A percentile compares a stretch with the other conserved stretches of the same genome.
Evolutionary conservation across 2,113 vertebrate species (phyloP).

Genomic region (Crotalus helleri): DNA sequence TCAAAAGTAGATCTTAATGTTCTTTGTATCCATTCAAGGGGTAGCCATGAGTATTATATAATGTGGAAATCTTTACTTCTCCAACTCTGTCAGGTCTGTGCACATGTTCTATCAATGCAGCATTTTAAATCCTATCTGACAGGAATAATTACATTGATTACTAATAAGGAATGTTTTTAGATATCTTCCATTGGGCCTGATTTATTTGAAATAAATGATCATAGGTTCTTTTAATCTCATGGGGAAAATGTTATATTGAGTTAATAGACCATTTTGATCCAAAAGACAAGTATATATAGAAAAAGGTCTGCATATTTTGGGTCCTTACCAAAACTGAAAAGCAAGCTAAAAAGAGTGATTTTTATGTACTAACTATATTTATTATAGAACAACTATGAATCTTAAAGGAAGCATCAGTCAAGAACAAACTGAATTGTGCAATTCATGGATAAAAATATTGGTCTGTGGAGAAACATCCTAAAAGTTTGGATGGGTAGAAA

Average conservation of each 20-base stretch:
- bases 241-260: not conserved
- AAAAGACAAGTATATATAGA: not conserved
- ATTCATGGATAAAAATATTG: not conserved
- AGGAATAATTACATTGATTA: slow-evolving; percentile 1
- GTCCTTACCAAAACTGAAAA: not conserved
- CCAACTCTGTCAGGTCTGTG: not conserved
- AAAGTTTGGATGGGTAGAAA: not conserved
- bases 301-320: not conserved
- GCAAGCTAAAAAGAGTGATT: not conserved
- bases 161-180: not conserved
- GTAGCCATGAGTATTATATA: not conserved
- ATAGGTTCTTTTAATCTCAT: not conserved
- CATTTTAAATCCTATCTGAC: not conserved
- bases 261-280: not conserved
- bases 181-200: not conserved
- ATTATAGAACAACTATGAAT: not conserved
- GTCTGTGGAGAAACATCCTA: not conserved
- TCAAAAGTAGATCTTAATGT: not conserved
- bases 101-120: not conserved
- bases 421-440: not conserved
- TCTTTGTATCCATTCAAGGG: not conserved
- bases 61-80: not conserved
- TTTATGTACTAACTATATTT: not conserved
- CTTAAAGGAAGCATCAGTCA: not conserved
- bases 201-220: slow-evolving; percentile 2